A percentile compares a stretch with the other conserved stretches of the same genome.
phyloP scores from a whole-genome alignment of 2,888 invertebrate species.

The Epiblema foenella region DNA sequence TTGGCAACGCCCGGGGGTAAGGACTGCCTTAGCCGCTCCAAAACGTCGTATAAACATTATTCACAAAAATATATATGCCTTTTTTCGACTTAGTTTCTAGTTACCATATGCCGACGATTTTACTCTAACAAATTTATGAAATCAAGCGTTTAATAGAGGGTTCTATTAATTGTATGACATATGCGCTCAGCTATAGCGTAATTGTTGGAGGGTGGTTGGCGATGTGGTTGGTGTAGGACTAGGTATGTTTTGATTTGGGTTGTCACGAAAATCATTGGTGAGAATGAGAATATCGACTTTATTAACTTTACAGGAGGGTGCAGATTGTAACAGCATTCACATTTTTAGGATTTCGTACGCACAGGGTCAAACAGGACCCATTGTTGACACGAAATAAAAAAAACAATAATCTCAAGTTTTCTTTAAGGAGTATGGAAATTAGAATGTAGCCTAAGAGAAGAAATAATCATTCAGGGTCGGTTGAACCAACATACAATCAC shows the following conservation, averaged over 20 bases:
- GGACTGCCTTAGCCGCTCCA: background rate
- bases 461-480: too few relatives aligned
- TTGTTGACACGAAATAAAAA: too few relatives aligned
- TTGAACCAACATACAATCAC: too few relatives aligned
- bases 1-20: constrained; percentile 18
- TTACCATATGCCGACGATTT: constrained; percentile 33
- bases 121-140: constrained; percentile 27
- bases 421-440: too few relatives aligned
- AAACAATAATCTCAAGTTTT: too few relatives aligned
- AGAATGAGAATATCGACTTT: background rate
- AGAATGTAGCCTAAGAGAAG: too few relatives aligned
- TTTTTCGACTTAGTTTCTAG: background rate
- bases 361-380: too few relatives aligned
- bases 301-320: background rate
- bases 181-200: constrained; percentile 11
- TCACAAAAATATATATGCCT: too few relatives aligned
- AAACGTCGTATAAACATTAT: background rate
- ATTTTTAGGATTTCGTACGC: too few relatives aligned
- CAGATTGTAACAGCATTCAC: background rate
- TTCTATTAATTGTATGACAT: constrained; percentile 20
- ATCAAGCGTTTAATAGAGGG: constrained; percentile 30
- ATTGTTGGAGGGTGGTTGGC: background rate
- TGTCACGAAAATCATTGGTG: background rate
- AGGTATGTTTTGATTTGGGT: background rate
- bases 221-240: background rate